These are phyloP conservation scores for Cheracebus regulus DNA, from an alignment of 2,797 vertebrate species.

Conservation along the genomic window DNA sequence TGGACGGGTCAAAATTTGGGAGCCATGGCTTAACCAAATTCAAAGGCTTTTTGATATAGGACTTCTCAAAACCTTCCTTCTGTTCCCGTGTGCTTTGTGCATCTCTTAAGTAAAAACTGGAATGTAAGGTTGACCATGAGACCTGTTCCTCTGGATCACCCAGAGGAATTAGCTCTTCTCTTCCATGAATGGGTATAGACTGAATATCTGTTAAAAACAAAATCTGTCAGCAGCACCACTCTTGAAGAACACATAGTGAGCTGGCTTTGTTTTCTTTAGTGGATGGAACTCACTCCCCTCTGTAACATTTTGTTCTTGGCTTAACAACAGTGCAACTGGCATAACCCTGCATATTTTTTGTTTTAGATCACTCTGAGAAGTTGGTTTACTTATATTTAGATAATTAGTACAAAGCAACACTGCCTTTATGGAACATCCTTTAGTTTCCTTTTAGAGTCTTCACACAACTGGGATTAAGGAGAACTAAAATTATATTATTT, in stretches of 20 bases:
- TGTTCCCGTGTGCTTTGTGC: not conserved
- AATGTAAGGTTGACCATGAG: not conserved
- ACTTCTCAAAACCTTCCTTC: not conserved
- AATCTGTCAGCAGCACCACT: not conserved
- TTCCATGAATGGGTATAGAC: not conserved
- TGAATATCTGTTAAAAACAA: not conserved
- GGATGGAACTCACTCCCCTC: not conserved
- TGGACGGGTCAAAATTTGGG: not conserved
- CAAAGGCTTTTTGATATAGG: not conserved
- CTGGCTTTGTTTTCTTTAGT: slow-evolving; percentile 37
- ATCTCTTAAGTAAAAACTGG: slow-evolving; percentile 1
- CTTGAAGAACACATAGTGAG: not conserved
- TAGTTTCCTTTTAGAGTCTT: slow-evolving; percentile 50
- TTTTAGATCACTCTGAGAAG: slow-evolving; percentile 48
- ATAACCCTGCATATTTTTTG: slow-evolving; percentile 41
- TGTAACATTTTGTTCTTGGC: slow-evolving; percentile 56
- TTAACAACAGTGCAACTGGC: not conserved
- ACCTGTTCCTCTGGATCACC: not conserved
- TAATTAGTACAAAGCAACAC: slow-evolving; percentile 33
- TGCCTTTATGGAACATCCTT: slow-evolving; percentile 23
- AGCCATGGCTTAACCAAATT: not conserved
- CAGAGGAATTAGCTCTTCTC: not conserved
- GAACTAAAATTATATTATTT: not conserved
- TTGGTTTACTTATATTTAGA: slow-evolving; percentile 48
- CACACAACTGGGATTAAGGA: not conserved